Evolutionary conservation across 2,888 invertebrate genomes (phyloP).

Genomic region (Dendrolimus pini): DNA sequence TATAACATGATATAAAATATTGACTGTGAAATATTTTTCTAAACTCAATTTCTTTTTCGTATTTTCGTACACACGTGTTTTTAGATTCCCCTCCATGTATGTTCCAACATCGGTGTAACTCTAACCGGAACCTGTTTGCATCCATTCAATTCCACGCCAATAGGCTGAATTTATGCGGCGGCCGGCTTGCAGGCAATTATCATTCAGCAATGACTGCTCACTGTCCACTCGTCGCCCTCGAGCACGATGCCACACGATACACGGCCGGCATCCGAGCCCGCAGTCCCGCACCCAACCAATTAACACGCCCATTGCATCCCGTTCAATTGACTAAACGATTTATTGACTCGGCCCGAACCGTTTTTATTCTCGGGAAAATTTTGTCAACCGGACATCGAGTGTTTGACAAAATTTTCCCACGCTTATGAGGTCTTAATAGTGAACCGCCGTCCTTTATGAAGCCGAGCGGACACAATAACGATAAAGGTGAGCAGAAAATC

Average conservation of each 20-base stretch:
- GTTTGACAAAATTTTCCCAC: constrained; percentile 57
- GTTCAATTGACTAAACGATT: constrained; percentile 58
- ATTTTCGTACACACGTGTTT: too few relatives aligned
- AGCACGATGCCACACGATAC: constrained; percentile 19
- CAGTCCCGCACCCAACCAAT: constrained; percentile 55
- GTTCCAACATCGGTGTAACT: constrained; percentile 2
- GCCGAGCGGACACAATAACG: constrained; percentile 73
- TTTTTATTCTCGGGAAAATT: constrained; percentile 20
- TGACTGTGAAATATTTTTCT: too few relatives aligned
- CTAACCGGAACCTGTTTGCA: constrained; percentile 38
- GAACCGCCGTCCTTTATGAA: constrained; percentile 67
- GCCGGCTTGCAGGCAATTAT: constrained; percentile 55
- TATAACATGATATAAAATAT: too few relatives aligned
- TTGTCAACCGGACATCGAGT: constrained; percentile 22
- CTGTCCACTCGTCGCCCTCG: constrained; percentile 49
- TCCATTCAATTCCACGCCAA: constrained; percentile 55
- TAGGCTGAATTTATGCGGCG: constrained; percentile 51
- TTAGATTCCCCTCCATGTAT: background rate
- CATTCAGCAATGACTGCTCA: constrained; percentile 60
- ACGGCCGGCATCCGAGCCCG: constrained; percentile 22
- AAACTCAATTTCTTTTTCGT: too few relatives aligned
- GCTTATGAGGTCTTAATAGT: constrained; percentile 75
- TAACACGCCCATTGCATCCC: constrained; percentile 66
- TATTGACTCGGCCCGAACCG: constrained; percentile 41
- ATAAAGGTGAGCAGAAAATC: constrained; percentile 75